A percentile compares a stretch with the other conserved stretches of the same genome.
These are phyloP conservation scores for Odocoileus virginianus DNA, from an alignment of 2,113 vertebrate genomes.

Conservation along the genomic window DNA sequence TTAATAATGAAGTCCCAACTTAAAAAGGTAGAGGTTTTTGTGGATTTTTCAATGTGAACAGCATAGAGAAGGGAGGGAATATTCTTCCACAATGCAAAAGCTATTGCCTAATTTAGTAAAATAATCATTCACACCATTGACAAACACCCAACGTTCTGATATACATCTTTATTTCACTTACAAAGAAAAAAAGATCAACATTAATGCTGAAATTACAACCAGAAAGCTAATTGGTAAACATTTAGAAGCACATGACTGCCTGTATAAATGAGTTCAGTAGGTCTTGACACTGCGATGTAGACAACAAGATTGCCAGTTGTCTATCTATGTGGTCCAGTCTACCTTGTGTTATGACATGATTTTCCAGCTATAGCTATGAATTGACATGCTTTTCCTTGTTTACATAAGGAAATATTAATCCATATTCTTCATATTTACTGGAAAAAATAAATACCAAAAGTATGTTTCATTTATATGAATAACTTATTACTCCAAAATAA, in stretches of 20 bases:
- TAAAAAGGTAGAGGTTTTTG: not conserved
- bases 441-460: not conserved
- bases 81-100: not conserved
- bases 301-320: not conserved
- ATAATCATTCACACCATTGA: not conserved
- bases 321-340: too few species aligned
- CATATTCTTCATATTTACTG: not conserved
- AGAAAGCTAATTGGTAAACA: not conserved
- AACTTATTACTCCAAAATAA: not conserved
- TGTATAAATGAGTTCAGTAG: not conserved
- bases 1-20: not conserved
- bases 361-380: not conserved
- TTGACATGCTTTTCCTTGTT: not conserved
- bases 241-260: not conserved
- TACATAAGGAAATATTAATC: not conserved
- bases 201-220: not conserved
- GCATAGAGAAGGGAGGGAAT: not conserved
- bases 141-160: not conserved
- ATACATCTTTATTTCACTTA: not conserved
- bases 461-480: not conserved
- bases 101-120: not conserved
- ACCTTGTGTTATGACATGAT: not conserved
- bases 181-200: not conserved
- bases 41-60: not conserved
- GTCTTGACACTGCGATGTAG: too few species aligned